These are phyloP conservation scores for Sitta europaea DNA, from an alignment of 2,113 vertebrate genomes.

Conservation along the genomic window DNA sequence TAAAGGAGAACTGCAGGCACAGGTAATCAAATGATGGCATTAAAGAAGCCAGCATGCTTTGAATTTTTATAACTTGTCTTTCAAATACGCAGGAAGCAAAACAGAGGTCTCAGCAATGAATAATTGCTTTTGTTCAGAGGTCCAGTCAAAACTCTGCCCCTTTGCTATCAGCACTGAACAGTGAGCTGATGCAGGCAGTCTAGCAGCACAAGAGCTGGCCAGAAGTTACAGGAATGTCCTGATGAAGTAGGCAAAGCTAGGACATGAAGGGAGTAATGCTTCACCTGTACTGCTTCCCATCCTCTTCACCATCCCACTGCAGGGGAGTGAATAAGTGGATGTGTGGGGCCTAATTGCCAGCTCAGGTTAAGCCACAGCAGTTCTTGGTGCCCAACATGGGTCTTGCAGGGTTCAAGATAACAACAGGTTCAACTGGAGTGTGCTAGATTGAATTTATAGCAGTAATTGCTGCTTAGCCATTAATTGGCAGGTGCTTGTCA, in stretches of 20 bases:
- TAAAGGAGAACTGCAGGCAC: not conserved
- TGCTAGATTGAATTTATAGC: not conserved
- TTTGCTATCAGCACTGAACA: not conserved
- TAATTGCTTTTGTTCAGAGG: not conserved
- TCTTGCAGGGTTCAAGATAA: not conserved
- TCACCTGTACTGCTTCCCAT: not conserved
- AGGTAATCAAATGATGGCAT: not conserved
- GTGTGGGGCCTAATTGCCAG: not conserved
- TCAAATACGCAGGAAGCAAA: not conserved
- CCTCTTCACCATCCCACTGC: not conserved
- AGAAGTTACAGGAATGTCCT: not conserved
- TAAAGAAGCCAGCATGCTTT: not conserved
- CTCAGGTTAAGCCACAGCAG: not conserved
- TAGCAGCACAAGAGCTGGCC: not conserved
- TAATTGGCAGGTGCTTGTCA: not conserved
- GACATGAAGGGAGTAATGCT: not conserved
- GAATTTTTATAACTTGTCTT: not conserved
- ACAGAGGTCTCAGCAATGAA: not conserved
- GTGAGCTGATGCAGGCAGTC: not conserved
- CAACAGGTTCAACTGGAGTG: not conserved
- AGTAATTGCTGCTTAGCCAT: not conserved
- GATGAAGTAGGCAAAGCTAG: not conserved
- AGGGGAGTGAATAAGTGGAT: not conserved
- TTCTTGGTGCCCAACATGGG: not conserved
- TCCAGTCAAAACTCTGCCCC: not conserved